A percentile compares a stretch with the other conserved stretches of the same genome.
These are phyloP conservation scores for Myodes glareolus DNA, from an alignment of 2,113 vertebrate species.

Conservation along the genomic window DNA sequence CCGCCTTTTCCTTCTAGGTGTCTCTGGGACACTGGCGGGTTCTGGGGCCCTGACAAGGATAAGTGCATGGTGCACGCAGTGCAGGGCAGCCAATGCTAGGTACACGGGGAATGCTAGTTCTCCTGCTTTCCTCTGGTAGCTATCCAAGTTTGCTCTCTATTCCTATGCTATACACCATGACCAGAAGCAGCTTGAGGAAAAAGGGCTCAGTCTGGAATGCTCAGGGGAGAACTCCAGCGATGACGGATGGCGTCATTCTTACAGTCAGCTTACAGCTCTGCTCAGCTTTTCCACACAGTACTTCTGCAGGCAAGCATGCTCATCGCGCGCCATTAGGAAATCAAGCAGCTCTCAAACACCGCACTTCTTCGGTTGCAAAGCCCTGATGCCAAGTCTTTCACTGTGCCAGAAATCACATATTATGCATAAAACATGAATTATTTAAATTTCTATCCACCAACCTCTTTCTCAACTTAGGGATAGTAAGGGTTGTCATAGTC, in stretches of 20 bases:
- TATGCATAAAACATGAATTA: conserved; percentile 22
- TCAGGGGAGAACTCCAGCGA: neutral
- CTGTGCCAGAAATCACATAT: neutral
- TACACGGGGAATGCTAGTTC: neutral
- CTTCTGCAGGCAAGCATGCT: conserved; percentile 18
- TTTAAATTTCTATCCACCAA: neutral
- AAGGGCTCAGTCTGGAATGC: neutral
- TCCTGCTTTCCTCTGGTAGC: neutral
- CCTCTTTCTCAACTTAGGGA: neutral
- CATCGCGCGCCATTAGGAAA: conserved; percentile 49
- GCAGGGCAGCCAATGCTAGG: neutral
- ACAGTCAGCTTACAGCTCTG: neutral
- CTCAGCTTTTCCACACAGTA: conserved; percentile 42
- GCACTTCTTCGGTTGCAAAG: neutral
- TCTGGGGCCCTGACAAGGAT: neutral
- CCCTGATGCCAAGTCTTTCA: conserved; percentile 20
- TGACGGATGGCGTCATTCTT: neutral
- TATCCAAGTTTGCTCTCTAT: neutral
- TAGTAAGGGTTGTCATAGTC: neutral
- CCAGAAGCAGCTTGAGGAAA: neutral
- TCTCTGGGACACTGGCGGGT: neutral
- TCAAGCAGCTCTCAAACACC: conserved; percentile 49
- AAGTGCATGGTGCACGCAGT: too few relatives aligned
- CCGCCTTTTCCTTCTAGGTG: too few relatives aligned
- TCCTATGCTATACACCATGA: neutral